These are phyloP conservation scores for Scaptomyza hsui DNA, from an alignment of 1,140 invertebrate species.

Conservation along the genomic window DNA sequence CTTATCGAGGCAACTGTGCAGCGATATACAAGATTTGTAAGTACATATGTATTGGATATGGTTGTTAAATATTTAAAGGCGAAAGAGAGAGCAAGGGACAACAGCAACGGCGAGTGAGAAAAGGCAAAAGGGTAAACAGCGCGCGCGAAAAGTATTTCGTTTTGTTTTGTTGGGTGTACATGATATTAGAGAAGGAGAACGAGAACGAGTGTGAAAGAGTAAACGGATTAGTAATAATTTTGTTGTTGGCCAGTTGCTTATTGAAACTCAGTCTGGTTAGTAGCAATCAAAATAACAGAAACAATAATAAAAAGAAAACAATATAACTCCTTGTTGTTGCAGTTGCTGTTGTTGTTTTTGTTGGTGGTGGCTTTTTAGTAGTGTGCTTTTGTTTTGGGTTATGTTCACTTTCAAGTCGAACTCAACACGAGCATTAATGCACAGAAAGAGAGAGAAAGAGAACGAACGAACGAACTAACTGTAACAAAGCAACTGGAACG, in stretches of 20 bases:
- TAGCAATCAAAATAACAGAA: constrained; percentile 62
- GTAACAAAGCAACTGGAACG: constrained; percentile 63
- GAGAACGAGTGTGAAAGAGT: background rate
- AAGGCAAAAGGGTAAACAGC: constrained; percentile 14
- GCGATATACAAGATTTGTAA: constrained; percentile 18
- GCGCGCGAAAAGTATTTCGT: constrained; percentile 1
- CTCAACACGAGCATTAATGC: constrained; percentile 62
- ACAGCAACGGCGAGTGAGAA: constrained; percentile 10
- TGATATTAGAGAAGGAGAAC: background rate
- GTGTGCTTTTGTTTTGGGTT: constrained; percentile 58
- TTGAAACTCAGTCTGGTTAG: constrained; percentile 72
- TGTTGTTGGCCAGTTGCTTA: constrained; percentile 61
- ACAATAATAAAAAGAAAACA: constrained; percentile 38
- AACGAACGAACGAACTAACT: constrained; percentile 61
- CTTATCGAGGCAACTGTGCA: constrained; percentile 71
- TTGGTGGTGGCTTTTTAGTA: constrained; percentile 48
- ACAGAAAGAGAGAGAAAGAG: constrained; percentile 42
- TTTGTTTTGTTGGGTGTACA: too few relatives aligned
- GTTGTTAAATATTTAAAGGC: constrained; percentile 20
- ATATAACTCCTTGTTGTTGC: constrained; percentile 5
- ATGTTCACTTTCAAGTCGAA: constrained; percentile 60
- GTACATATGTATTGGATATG: constrained; percentile 10
- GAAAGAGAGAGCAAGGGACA: constrained; percentile 32
- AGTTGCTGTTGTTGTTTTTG: constrained; percentile 32
- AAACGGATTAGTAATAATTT: constrained; percentile 54